A percentile compares a stretch with the other conserved stretches of the same genome.
phyloP scores from a whole-genome alignment of 2,888 invertebrate species.

The Drosophila ochracea region DNA sequence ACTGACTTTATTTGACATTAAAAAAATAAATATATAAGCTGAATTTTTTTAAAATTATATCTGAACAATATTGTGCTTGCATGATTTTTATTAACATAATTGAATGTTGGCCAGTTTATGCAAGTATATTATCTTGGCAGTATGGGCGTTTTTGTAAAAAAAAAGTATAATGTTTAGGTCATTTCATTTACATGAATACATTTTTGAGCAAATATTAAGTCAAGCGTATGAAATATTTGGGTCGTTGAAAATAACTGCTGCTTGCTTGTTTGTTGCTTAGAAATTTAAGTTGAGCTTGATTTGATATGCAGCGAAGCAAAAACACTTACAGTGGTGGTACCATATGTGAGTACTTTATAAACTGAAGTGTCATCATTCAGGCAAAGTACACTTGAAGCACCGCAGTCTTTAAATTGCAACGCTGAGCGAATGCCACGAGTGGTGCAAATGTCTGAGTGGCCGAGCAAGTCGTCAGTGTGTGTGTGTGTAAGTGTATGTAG shows the following conservation, averaged over 20 bases:
- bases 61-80: constrained; percentile 28
- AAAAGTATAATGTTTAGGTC: neutral
- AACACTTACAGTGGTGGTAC: constrained; percentile 33
- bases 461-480: constrained; percentile 30
- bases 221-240: neutral
- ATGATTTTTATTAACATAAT: too few species aligned
- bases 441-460: constrained; percentile 50
- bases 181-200: neutral
- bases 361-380: constrained; percentile 58
- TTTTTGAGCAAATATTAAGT: neutral
- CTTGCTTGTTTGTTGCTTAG: neutral
- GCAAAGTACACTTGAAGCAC: constrained; percentile 54
- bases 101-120: neutral
- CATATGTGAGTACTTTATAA: constrained; percentile 41
- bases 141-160: neutral
- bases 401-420: constrained; percentile 62
- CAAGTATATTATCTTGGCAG: neutral
- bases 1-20: neutral
- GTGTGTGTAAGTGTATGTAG: neutral
- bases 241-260: neutral
- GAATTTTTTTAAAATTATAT: constrained; percentile 7
- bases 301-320: constrained; percentile 45
- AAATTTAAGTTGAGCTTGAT: constrained; percentile 18
- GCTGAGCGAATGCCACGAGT: constrained; percentile 41
- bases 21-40: neutral